A percentile compares a stretch with the other conserved stretches of the same genome.
Evolutionary conservation across 2,797 vertebrate genomes (phyloP).

Genomic region (Pseudochaenichthys georgianus): DNA sequence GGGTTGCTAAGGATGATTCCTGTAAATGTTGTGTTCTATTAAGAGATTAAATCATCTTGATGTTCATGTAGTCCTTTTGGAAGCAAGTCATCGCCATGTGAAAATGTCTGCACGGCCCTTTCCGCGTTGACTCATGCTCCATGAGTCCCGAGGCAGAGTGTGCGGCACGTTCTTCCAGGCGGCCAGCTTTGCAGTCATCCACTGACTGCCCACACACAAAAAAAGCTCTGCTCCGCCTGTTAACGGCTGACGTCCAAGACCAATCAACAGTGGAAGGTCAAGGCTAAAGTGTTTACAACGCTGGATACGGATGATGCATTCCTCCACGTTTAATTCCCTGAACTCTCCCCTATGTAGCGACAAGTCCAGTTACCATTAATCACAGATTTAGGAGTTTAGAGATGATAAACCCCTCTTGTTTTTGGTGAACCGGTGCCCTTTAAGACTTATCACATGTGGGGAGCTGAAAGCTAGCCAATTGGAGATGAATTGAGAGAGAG

Average conservation of each 20-base stretch:
- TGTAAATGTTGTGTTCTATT: background rate
- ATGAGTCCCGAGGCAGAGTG: conserved; percentile 46
- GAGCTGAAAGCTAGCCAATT: conserved; percentile 61
- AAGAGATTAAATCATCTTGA: conserved; percentile 14
- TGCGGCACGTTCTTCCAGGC: conserved; percentile 45
- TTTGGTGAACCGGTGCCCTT: conserved; percentile 50
- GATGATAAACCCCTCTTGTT: conserved; percentile 41
- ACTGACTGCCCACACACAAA: conserved; percentile 36
- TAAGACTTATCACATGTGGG: conserved; percentile 34
- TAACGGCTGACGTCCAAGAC: conserved; percentile 45
- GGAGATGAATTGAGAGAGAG: conserved; percentile 49
- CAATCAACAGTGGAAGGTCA: conserved; percentile 60
- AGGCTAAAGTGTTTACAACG: conserved; percentile 56
- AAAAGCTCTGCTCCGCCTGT: conserved; percentile 32
- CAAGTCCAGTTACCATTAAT: conserved; percentile 49
- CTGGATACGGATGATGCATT: conserved; percentile 41
- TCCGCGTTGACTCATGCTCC: conserved; percentile 52
- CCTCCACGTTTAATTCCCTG: conserved; percentile 34
- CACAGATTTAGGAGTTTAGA: conserved; percentile 50
- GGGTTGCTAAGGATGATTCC: background rate
- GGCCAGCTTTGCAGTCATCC: conserved; percentile 45
- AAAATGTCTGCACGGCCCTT: conserved; percentile 35
- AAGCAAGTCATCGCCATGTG: conserved; percentile 24
- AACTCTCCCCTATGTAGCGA: conserved; percentile 18
- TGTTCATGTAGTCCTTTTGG: conserved; percentile 18